Evolutionary conservation across 2,797 vertebrate genomes (phyloP).

Genomic region (Oreortyx pictus): DNA sequence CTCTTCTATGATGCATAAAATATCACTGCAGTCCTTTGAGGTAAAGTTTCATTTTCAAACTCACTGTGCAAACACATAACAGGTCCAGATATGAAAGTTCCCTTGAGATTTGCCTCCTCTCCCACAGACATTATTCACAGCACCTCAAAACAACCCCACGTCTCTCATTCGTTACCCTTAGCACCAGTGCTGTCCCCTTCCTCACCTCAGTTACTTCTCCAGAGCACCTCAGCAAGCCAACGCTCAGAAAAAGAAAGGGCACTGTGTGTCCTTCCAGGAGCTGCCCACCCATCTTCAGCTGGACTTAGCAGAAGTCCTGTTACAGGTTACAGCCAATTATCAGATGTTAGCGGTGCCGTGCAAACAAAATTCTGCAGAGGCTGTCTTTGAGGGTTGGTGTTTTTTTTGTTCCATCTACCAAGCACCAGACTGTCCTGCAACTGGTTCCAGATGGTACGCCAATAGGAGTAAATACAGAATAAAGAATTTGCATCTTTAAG

Average conservation of each 20-base stretch:
- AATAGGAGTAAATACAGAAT: background rate
- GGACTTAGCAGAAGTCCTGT: background rate
- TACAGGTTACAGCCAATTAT: background rate
- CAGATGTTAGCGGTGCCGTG: background rate
- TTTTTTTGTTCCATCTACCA: background rate
- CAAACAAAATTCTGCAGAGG: background rate
- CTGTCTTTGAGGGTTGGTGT: background rate
- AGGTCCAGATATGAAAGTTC: background rate
- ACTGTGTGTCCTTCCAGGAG: background rate
- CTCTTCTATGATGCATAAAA: background rate
- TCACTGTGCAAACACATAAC: accelerated
- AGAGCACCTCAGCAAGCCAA: background rate
- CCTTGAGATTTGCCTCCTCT: background rate
- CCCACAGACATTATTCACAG: background rate
- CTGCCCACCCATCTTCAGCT: background rate
- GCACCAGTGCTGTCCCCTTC: background rate
- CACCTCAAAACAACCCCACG: background rate
- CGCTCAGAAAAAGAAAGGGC: background rate
- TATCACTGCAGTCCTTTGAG: background rate
- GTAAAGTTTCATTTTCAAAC: background rate
- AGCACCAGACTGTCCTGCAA: background rate
- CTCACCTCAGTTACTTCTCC: background rate
- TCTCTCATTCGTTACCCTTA: background rate
- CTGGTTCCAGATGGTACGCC: no score
- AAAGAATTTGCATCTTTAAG: background rate